Conservation (phyloP, 2,797 vertebrate genomes). For the Falco peregrinus region DNA sequence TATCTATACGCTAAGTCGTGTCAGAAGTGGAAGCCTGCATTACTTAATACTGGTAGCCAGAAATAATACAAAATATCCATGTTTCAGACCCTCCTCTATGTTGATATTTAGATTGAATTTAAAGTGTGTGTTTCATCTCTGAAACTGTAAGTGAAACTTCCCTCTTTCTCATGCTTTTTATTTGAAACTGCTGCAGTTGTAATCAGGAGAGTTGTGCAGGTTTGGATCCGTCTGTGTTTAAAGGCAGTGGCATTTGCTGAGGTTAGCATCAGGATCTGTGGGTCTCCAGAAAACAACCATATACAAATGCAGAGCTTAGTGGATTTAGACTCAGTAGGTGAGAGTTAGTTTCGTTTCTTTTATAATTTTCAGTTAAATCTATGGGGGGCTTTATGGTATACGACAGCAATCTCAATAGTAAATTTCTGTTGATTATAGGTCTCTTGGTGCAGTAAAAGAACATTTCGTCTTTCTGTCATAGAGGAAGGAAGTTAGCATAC, state of each 20-base stretch:
- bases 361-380: neutral
- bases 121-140: neutral
- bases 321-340: neutral
- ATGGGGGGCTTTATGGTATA: neutral
- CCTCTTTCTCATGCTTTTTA: neutral
- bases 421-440: neutral
- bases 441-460: neutral
- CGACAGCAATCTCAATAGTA: neutral
- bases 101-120: slow-evolving; percentile 5
- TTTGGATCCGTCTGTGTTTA: neutral
- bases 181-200: neutral
- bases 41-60: slow-evolving; percentile 12
- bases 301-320: neutral
- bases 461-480: neutral
- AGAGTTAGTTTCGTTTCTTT: neutral
- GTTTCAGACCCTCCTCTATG: neutral
- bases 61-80: neutral
- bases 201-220: neutral
- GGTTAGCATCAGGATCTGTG: neutral
- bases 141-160: neutral
- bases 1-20: neutral
- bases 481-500: neutral
- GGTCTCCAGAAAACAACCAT: neutral
- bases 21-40: slow-evolving; percentile 3
- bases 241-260: neutral